Evolutionary conservation across 2,797 vertebrate genomes (phyloP), one percentile per base, ranked within the genome.

Genomic region (Coendou prehensilis): DNA sequence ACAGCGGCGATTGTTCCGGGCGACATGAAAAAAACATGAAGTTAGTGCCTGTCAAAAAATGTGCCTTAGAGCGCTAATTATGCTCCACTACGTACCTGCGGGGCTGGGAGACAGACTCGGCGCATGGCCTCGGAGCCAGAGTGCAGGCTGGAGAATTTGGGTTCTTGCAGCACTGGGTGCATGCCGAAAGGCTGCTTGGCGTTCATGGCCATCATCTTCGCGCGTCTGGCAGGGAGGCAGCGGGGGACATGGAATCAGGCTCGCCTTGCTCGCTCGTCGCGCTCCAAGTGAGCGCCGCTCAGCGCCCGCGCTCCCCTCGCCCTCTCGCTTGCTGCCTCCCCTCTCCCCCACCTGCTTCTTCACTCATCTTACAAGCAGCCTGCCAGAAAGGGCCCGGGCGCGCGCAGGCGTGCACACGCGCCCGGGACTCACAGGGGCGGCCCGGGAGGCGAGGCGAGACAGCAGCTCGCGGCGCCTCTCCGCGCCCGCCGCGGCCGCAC

Each of bases 171-270:
- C 91, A 99, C 99, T 76, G 99, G 99, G 98, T 99, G 99, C 99
- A 99, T 98, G 98, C 99, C 98, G 99, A 99, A 99, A 83, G 99
- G 99, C 99, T 99, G 99, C 99, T 99, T 99, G 98, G 99, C 98
- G 99, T 99, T 99, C 99, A 99, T 99, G 98, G 99, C 98, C 99
- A 99, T 98, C 99, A 99, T 99, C 99, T 97, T 98, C 91, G 98
- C 98, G 98, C 98, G 97, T 98, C 99, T 98, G 97, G 98, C 98
- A 94, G 98, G 98, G 98, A 98, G 98, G 98, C 98, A 98, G 97
- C 98, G 98, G 98, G 98, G 97, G 98, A 95, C 98, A 98, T 98
- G 96, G 98, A 98, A 98, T 95, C 98, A 86, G 98, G 97, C 97
- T 96, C 61, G 94, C 96, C 93, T 98, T 96, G 98, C 98, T 98